Evolutionary conservation across 2,888 invertebrate genomes (phyloP).

Genomic region (Pterostichus madidus): DNA sequence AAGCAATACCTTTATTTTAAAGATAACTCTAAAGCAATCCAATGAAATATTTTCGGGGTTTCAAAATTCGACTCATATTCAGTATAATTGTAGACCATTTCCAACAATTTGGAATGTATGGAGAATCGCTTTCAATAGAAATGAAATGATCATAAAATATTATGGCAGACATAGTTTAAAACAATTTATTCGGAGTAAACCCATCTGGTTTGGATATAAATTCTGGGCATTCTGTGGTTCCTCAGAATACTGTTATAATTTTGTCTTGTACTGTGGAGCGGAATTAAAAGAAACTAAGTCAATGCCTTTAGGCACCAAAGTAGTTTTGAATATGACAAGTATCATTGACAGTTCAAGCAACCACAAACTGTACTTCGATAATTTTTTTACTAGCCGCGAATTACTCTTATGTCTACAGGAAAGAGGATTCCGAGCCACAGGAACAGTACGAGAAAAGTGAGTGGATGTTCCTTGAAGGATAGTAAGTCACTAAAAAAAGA

Average conservation of each 20-base stretch:
- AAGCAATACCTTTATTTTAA: constrained; percentile 3
- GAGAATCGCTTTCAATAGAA: constrained; percentile 21
- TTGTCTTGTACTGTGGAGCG: too few species aligned
- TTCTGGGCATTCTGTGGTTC: constrained; percentile 61
- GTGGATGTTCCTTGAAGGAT: constrained; percentile 17
- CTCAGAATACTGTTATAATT: constrained; percentile 64
- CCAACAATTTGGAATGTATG: constrained; percentile 11
- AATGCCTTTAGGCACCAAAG: too few species aligned
- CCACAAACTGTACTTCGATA: too few species aligned
- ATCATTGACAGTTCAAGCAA: too few species aligned
- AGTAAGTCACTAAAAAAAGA: constrained; percentile 16
- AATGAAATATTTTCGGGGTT: neutral
- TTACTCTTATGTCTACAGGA: too few species aligned
- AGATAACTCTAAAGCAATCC: constrained; percentile 5
- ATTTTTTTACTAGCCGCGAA: too few species aligned
- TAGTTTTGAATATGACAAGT: too few species aligned
- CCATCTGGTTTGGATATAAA: constrained; percentile 64
- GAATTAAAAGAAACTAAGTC: too few species aligned
- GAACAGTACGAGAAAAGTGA: constrained; percentile 23
- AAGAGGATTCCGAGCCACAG: constrained; percentile 23
- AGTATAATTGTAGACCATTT: constrained; percentile 4
- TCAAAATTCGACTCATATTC: constrained; percentile 16
- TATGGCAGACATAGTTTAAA: constrained; percentile 58
- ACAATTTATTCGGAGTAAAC: constrained; percentile 60
- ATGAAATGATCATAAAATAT: constrained; percentile 67